These are phyloP conservation scores for Actinernus sp. DNA, from an alignment of 92 coral and sea anemone species.

Conservation along the genomic window DNA sequence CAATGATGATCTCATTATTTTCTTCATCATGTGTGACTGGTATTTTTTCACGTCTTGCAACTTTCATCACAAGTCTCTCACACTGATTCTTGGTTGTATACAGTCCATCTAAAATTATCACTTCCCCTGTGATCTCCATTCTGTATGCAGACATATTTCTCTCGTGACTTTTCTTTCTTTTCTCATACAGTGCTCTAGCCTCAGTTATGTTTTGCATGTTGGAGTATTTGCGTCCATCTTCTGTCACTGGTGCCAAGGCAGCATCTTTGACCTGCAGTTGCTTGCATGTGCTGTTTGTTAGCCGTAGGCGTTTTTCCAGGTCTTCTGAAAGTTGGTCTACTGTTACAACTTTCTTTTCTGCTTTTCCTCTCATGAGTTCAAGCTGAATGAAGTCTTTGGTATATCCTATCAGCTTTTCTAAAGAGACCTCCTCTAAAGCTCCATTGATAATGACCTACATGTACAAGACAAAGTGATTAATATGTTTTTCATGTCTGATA, in stretches of 20 bases:
- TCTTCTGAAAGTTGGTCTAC: constrained; percentile 76
- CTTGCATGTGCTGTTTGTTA: constrained; percentile 67
- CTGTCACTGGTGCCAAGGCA: constrained; percentile 54
- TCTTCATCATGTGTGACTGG: constrained; percentile 77
- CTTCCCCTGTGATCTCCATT: constrained; percentile 8
- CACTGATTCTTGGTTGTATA: constrained; percentile 42
- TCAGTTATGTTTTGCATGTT: constrained; percentile 42
- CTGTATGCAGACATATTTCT: not conserved
- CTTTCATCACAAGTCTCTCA: constrained; percentile 55
- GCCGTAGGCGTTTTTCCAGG: constrained; percentile 53
- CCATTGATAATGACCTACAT: constrained; percentile 84
- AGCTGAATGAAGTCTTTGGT: constrained; percentile 66
- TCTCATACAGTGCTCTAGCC: constrained; percentile 41
- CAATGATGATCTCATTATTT: constrained; percentile 9
- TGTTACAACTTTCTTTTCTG: constrained; percentile 8
- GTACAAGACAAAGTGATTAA: not conserved
- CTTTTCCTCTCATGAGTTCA: constrained; percentile 27
- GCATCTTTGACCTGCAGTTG: constrained; percentile 58
- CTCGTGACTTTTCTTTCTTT: not conserved
- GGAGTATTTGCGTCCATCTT: constrained; percentile 62
- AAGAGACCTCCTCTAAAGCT: constrained; percentile 82
- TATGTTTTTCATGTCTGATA: not conserved
- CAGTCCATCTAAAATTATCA: constrained; percentile 24
- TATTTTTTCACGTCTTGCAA: constrained; percentile 40
- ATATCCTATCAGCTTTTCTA: constrained; percentile 89